Conservation (phyloP, 2,797 vertebrate genomes). For the Mormyrops boulengeri region DNA sequence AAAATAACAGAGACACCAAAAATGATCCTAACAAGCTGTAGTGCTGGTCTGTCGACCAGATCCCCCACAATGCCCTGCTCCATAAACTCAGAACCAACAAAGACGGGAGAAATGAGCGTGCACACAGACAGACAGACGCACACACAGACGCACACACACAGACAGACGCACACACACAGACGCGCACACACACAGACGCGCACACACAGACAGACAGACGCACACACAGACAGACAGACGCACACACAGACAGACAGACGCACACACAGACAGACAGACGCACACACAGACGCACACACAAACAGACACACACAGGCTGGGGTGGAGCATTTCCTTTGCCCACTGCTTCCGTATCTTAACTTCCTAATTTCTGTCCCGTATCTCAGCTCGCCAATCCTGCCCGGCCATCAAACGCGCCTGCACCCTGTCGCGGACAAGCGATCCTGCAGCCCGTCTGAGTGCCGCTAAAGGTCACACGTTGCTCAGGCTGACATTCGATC, state of each 20-base stretch:
- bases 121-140: background rate
- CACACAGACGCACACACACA: background rate
- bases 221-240: no score
- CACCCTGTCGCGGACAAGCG: background rate
- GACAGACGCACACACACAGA: no score
- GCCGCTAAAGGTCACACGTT: background rate
- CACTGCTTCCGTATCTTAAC: background rate
- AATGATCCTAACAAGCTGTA: conserved; percentile 11
- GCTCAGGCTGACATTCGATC: background rate
- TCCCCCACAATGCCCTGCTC: background rate
- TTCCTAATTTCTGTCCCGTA: background rate
- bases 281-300: background rate
- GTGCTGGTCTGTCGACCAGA: background rate
- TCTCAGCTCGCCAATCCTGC: background rate
- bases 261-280: no score
- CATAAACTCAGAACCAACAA: background rate
- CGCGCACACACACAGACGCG: no score
- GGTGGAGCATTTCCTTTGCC: background rate
- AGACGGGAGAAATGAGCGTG: background rate
- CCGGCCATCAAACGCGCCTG: background rate
- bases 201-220: no score
- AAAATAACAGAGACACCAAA: conserved; percentile 18
- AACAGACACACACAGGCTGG: background rate
- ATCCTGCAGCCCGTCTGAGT: background rate
- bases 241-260: no score